Evolutionary conservation across 2,113 vertebrate species (phyloP).

Genomic region (Baryphthengus martii): DNA sequence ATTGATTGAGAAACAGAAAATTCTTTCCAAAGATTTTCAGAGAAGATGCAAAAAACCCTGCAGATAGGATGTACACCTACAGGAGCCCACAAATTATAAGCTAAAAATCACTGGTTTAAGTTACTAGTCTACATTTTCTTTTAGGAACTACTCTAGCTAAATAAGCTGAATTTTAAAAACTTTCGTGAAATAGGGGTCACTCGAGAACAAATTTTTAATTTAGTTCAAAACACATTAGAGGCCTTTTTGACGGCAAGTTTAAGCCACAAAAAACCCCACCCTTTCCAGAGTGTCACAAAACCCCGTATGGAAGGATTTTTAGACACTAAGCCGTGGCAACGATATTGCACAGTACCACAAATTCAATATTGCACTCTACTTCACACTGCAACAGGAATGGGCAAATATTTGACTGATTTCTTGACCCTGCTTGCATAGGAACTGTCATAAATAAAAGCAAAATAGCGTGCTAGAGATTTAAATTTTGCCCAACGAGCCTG

Average conservation of each 20-base stretch:
- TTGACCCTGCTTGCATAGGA: neutral
- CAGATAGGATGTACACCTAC: neutral
- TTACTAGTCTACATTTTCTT: neutral
- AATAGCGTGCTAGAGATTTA: neutral
- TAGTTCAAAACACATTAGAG: neutral
- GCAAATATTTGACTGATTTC: neutral
- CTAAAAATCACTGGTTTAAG: neutral
- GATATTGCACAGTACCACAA: neutral
- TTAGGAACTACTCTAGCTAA: neutral
- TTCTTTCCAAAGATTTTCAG: neutral
- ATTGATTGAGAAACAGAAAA: neutral
- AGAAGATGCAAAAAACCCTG: neutral
- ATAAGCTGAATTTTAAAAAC: neutral
- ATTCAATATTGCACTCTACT: neutral
- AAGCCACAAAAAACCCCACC: neutral
- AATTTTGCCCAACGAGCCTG: neutral
- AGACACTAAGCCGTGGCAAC: neutral
- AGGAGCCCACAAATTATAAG: neutral
- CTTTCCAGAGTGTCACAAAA: neutral
- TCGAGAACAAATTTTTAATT: neutral
- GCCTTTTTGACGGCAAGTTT: neutral
- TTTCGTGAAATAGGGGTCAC: neutral
- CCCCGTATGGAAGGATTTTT: neutral
- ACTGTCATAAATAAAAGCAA: neutral
- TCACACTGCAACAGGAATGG: neutral